Evolutionary conservation across 2,113 vertebrate genomes (phyloP), one percentile per base, ranked within the genome.

Genomic region (Lophius piscatorius): DNA sequence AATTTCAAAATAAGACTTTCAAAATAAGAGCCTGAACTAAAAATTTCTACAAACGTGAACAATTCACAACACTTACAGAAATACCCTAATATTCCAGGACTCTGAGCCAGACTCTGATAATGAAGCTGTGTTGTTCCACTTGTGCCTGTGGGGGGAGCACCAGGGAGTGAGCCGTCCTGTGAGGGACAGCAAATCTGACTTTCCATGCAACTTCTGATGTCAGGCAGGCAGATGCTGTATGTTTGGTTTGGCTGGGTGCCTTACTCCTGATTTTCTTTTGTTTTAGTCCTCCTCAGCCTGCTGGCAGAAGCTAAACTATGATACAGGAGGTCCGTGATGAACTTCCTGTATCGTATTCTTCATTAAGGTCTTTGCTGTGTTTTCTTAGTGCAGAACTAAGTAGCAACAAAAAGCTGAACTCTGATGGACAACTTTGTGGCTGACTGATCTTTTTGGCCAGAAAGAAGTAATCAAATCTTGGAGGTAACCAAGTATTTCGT

Each of bases 191-290:
- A 63, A 56, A 48, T 46, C 16, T 44, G 33, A 49, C 52, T 68
- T 59, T 60, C 74, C 35, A 23, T 36, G 49, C 62, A 44, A 55
- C 60, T 44, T 9, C 62, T n/a, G 14, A 49, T 12, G 14, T 49
- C 51, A 14, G 22, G 52, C 41, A 41, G 73, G 72, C 82, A 83
- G 77, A 83, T 80, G 85, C 77, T 52, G 57, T 75, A 58, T 81
- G 72, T 75, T 73, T 78, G 60, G 10, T 67, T 81, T 87, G 82
- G 82, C 82, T 4, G 23, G 3, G 6, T 63, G 82, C 78, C 80
- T 73, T 49, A 0, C 36, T 35, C 36, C 59, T 75, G 56, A 74
- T 82, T 69, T 71, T 70, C 49, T 78, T 62, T 58, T 81, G 65
- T 69, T 63, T 62, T 52, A 22, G 55, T 49, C 29, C 13, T 74